Evolutionary conservation across 1,140 invertebrate genomes (phyloP), one percentile per base, ranked within the genome.

Genomic region (Periplaneta americana): DNA sequence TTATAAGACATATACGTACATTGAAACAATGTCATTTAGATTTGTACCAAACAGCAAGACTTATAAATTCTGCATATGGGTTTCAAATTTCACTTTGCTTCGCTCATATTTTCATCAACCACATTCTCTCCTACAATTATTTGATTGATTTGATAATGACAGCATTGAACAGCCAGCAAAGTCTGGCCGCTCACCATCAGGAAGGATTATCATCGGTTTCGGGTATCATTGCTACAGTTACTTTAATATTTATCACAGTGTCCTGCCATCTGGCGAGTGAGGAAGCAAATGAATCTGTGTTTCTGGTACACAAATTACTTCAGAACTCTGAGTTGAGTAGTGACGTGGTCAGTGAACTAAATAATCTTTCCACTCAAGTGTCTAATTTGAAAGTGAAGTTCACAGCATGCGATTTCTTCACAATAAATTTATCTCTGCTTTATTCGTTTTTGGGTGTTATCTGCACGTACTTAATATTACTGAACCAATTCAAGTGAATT

Each of bases 161-260:
- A n/a, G 5, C 11, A 4, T n/a, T 66, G n/a, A 28, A 11, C 28
- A 9, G 22, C 1, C 22, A 66, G 22, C 22, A 66, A 0, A n/a
- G 48, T n/a, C 22, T 66, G 0, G 48, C 48, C 13, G 28, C 48
- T 6, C 22, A 28, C 11, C 8, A n/a, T 1, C 48, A 66, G 48
- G 48, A 28, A 1, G 22, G n/a, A n/a, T 6, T 8, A 6, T 2
- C 48, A 8, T 5, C 28, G 15, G 22, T 5, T 28, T 3, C 28
- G 1, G 22, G 22, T 0, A 2, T 66, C 6, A 1, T 28, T 0
- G 2, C 48, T 0, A n/a, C 48, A 8, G 0, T n/a, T 1, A 0
- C 22, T 9, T 66, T 66, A 28, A 66, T n/a, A n/a, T 66, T 66
- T 48, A 6, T 66, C 2, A 66, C 48, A 9, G 48, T 66, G 22